Evolutionary conservation across 2,888 invertebrate genomes (phyloP).

Genomic region (Trissolcus japonicus): DNA sequence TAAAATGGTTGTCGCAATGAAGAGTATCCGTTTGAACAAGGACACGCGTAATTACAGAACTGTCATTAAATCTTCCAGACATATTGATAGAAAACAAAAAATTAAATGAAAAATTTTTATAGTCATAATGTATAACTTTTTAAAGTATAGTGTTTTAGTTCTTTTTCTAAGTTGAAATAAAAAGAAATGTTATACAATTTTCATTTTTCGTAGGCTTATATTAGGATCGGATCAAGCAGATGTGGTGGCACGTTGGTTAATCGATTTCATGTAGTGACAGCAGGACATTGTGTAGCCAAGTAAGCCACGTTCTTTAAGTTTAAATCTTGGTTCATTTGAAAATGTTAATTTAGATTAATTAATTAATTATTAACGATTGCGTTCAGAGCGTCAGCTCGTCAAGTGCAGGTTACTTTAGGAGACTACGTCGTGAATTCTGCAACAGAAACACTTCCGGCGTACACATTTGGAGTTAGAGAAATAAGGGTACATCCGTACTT

Average conservation of each 20-base stretch:
- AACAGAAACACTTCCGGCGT: conserved; percentile 92
- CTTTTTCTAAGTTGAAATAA: neutral
- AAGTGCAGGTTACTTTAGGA: conserved; percentile 93
- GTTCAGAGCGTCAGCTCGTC: conserved; percentile 87
- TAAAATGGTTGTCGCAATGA: conserved; percentile 42
- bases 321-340: neutral
- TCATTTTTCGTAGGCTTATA: conserved; percentile 81
- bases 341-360: neutral
- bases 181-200: neutral
- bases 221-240: conserved; percentile 94
- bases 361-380: neutral
- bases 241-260: conserved; percentile 95
- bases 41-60: conserved; percentile 38
- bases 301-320: conserved; percentile 63
- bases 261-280: conserved; percentile 93
- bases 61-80: conserved; percentile 18
- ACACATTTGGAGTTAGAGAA: conserved; percentile 93
- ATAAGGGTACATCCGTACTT: conserved; percentile 94
- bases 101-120: neutral
- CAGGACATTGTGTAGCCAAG: conserved; percentile 94
- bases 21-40: conserved; percentile 46
- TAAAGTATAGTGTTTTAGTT: neutral
- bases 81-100: conserved; percentile 20
- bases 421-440: conserved; percentile 97
- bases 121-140: neutral